Evolutionary conservation across 1,140 invertebrate species (phyloP), one percentile per base, ranked within the genome.

Genomic region (Coptotermes formosanus): DNA sequence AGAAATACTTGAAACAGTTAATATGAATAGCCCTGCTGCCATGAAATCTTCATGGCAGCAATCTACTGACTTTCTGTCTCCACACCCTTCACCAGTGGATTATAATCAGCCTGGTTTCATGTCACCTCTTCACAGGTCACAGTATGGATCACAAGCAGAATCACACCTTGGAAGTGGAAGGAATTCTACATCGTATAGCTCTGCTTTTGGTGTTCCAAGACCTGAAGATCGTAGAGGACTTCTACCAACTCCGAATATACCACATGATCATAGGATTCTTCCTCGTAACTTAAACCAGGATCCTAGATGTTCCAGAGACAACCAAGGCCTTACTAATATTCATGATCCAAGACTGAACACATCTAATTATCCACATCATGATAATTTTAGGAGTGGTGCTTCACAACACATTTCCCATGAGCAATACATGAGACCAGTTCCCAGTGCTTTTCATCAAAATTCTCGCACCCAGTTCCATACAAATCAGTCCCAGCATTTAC

Each of bases 1-100:
- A 84, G 83, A 84, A 25, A 84, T 84, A 23, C 83, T 84, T 48
- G 83, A 84, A 52, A 84, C 21, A 38, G 83, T 84, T 23, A 30
- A 59, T 45, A 59, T 52, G 64, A 75, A 55, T 55, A 55, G 52
- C 19, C 19, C 52, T 55, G 19, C 52, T 55, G 52, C 19, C 14
- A 21, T 55, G 14, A 55, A 55, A 55, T 16, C 52, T 19, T 12
- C 19, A 21, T 19, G 52, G 52, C 52, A 55, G 52, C 52, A 55
- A 4, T 16, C 52, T 12, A 21, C 52, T 21, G 52, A 55, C 19
- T 55, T 75, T 2, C 64, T 11, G 25, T 75, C 64, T n/a, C 64
- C 64, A 1, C 2, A 30, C 3, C n/a, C 64, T 14, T 75, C 64
- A 25, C 64, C 64, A 8, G 30, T n/a, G 25, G 64, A 75, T 30